Conservation (phyloP, 2,888 invertebrate genomes). For the Rhamphomyia laevipes region DNA sequence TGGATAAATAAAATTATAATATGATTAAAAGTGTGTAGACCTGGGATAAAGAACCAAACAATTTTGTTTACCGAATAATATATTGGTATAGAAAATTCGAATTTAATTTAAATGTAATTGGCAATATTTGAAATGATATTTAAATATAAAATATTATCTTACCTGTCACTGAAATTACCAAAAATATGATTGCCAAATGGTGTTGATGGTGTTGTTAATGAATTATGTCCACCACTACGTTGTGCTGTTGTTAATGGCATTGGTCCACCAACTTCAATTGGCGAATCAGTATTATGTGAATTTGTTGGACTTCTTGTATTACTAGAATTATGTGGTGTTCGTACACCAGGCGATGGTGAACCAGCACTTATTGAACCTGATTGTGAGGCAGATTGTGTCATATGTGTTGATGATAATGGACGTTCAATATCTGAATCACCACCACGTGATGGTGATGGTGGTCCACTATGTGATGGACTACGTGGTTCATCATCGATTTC, state of each 20-base stretch:
- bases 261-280: constrained; percentile 39
- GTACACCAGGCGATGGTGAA: constrained; percentile 34
- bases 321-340: constrained; percentile 33
- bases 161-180: constrained; percentile 47
- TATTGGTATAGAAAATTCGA: too few species aligned
- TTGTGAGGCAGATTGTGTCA: constrained; percentile 36
- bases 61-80: too few species aligned
- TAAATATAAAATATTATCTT: constrained; percentile 23
- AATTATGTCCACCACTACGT: constrained; percentile 17
- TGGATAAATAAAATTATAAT: too few species aligned
- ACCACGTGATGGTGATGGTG: constrained; percentile 30
- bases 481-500: constrained; percentile 37
- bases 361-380: constrained; percentile 42
- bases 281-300: constrained; percentile 48
- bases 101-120: too few species aligned
- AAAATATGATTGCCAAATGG: constrained; percentile 54
- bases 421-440: constrained; percentile 36
- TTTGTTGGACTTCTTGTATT: constrained; percentile 44
- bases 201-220: constrained; percentile 43
- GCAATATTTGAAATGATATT: too few species aligned
- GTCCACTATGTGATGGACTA: constrained; percentile 27
- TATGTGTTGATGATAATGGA: constrained; percentile 34
- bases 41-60: too few species aligned
- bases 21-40: too few species aligned
- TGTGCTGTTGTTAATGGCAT: constrained; percentile 34